Base-by-base conservation (phyloP, 1,140 invertebrate genomes). In the Aradophagus sp. region DNA sequence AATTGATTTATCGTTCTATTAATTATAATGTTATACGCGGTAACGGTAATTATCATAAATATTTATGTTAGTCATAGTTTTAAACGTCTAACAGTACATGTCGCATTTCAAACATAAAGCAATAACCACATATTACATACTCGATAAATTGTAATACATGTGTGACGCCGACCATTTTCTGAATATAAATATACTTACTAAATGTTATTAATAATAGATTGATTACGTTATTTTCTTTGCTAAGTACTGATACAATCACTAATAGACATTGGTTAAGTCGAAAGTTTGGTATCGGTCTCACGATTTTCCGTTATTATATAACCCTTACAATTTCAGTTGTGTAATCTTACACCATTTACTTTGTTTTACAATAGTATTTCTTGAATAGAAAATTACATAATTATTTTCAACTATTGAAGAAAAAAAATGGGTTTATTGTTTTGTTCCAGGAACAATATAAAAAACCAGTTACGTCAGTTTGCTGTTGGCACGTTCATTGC, bases 401-500 rank as follows among this genome's bases (percentile, higher is more conserved):
- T n/a, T 10, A 29, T 6, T 5, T 29, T n/a, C 2, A 29, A 29
- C 4, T 29, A 5, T 29, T 29, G 7, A 6, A 23, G 4, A 23
- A 4, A 23, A 23, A 23, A 5, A 23, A 23, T 23, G 20, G 20
- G 8, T 23, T 8, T 5, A 5, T 23, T 23, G 4, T 41, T 52
- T 56, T 41, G 16, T 74, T 71, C 19, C 77, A 92, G 91, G 90
- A 91, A 62, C 85, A 87, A 11, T 96, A 95, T 78, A 89, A 89
- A 34, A 94, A 93, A 53, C 95, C 96, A n/a, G 91, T 97, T 8
- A 94, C 95, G n/a, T 97, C 95, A 0, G 92, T 97, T 32, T 93
- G 93, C 76, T 98, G 96, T 83, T 98, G 96, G 96, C 96, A 98
- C 85, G 95, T 97, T 0, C 93, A 97, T 82, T 98, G 95, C 79